These are phyloP conservation scores for Enteromius fasciolatus DNA, from an alignment of 2,797 vertebrate genomes.

Conservation along the genomic window DNA sequence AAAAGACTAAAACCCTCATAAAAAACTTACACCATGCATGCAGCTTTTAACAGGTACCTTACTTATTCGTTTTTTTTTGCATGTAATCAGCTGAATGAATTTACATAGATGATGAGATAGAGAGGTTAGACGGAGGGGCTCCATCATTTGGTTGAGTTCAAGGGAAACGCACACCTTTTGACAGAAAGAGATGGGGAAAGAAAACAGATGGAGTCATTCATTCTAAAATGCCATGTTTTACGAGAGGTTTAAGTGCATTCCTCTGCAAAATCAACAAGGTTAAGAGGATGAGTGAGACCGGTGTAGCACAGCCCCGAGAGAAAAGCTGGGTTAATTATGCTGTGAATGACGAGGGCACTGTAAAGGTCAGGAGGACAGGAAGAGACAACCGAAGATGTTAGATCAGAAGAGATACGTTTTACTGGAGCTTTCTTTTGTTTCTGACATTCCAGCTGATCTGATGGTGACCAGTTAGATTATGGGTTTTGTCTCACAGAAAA, in stretches of 20 bases:
- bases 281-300: slow-evolving; percentile 66
- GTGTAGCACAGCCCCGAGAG: slow-evolving; percentile 52
- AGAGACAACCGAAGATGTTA: slow-evolving; percentile 61
- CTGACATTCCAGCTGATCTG: slow-evolving; percentile 18
- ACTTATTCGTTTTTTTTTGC: background rate
- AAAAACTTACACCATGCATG: background rate
- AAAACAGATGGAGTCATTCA: slow-evolving; percentile 48
- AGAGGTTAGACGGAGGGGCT: background rate
- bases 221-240: slow-evolving; percentile 65
- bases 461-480: background rate
- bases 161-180: slow-evolving; percentile 36
- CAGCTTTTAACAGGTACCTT: background rate
- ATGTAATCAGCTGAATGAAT: background rate
- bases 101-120: slow-evolving; percentile 16
- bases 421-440: slow-evolving; percentile 37
- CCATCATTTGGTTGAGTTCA: slow-evolving; percentile 1
- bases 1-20: background rate
- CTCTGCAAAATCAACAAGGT: slow-evolving; percentile 64
- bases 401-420: slow-evolving; percentile 63
- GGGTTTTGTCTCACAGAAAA: background rate
- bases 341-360: slow-evolving; percentile 50
- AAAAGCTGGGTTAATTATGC: slow-evolving; percentile 38
- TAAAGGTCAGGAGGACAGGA: slow-evolving; percentile 43
- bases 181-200: slow-evolving; percentile 30
- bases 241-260: slow-evolving; percentile 70